These are phyloP conservation scores for Poecilia velifera DNA, from an alignment of 2,797 vertebrate species.

Conservation along the genomic window DNA sequence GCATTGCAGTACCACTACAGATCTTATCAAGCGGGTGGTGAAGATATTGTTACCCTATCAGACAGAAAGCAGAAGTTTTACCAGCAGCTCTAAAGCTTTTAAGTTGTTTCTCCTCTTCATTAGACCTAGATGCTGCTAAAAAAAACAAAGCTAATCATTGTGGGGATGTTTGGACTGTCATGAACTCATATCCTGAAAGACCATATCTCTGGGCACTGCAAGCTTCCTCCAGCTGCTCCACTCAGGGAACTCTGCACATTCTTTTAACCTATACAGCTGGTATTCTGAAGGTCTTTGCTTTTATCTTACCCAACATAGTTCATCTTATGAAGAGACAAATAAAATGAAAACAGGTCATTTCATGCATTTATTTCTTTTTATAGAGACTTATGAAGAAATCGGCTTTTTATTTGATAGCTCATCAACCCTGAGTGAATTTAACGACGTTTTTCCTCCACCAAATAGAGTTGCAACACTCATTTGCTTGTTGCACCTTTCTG, in stretches of 20 bases:
- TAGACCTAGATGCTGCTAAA: background rate
- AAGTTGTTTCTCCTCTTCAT: background rate
- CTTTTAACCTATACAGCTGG: background rate
- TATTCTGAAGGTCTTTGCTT: background rate
- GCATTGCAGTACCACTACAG: background rate
- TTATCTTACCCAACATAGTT: background rate
- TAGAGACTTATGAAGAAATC: background rate
- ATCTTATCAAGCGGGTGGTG: background rate
- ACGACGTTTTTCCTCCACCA: background rate
- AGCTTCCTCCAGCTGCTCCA: conserved; percentile 1
- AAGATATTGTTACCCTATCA: background rate
- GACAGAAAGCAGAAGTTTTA: conserved; percentile 3
- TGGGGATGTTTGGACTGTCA: background rate
- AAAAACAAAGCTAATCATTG: conserved; percentile 1
- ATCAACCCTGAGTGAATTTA: background rate
- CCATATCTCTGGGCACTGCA: background rate
- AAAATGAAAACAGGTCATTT: background rate
- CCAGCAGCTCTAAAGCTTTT: background rate
- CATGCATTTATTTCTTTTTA: background rate
- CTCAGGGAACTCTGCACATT: background rate
- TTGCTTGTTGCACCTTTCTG: background rate
- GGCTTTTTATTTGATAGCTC: background rate
- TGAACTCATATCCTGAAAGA: conserved; percentile 1
- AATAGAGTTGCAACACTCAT: background rate
- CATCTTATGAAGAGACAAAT: background rate